phyloP scores from a whole-genome alignment of 2,113 vertebrate genomes.

The Conger conger region DNA sequence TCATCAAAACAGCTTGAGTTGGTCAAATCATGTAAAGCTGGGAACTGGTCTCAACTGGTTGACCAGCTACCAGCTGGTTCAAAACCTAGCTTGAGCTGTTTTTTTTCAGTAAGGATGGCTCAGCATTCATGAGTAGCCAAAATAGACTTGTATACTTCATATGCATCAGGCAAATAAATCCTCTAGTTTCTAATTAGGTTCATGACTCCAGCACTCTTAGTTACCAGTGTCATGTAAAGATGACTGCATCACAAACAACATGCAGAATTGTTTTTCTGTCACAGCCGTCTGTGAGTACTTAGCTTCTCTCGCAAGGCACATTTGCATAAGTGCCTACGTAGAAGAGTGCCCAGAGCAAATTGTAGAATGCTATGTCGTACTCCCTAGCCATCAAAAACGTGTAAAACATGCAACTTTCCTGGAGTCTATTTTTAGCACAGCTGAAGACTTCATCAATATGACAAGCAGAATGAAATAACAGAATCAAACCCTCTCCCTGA shows the following conservation, averaged over 20 bases:
- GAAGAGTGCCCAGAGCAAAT: conserved; percentile 23
- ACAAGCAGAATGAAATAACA: conserved; percentile 26
- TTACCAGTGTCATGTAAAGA: background rate
- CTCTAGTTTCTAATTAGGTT: conserved; percentile 2
- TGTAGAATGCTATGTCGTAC: background rate
- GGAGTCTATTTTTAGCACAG: conserved; percentile 7
- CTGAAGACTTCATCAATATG: conserved; percentile 3
- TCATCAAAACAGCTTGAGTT: too few relatives aligned
- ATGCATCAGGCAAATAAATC: background rate
- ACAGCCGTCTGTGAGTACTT: background rate
- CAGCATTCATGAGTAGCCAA: background rate
- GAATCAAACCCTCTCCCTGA: background rate
- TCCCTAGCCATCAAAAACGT: conserved; percentile 28
- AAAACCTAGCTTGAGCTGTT: background rate
- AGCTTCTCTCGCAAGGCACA: conserved; percentile 15
- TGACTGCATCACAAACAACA: background rate
- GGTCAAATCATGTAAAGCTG: too few relatives aligned
- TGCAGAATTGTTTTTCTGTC: background rate
- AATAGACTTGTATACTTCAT: background rate
- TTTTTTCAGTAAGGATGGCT: too few relatives aligned
- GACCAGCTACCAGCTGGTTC: too few relatives aligned
- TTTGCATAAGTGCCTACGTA: conserved; percentile 16
- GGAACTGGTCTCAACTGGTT: too few relatives aligned
- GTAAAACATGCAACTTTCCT: background rate
- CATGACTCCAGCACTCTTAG: background rate